Base-by-base conservation (phyloP, 2,888 invertebrate species). In the Arge pagana region DNA sequence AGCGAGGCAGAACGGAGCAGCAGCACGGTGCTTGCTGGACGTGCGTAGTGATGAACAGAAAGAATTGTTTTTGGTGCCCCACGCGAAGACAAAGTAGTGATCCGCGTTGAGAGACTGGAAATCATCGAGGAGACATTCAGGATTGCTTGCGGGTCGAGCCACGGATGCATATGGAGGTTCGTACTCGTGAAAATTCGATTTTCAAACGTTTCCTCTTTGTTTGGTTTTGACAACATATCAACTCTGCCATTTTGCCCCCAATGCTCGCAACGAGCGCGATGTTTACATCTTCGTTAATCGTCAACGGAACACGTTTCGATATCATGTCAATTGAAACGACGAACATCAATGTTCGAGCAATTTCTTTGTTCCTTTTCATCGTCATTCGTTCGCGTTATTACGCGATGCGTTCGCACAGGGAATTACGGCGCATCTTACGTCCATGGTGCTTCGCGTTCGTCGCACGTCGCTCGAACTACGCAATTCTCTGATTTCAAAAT, bases 161-260 rank as follows among this genome's bases (percentile, higher is more conserved):
- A 71, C 71, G 71, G 67, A 71, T 72, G 71, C 71, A 70, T 74
- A 72, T 75, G 73, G 73, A 74, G 75, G 75, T 76, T 63, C 63
- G 74, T 73, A 63, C 55, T 58, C 57, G 10, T 35, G 48, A 54
- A n/a, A n/a, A n/a, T n/a, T 21, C 6, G 13, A n/a, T 13, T 13
- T 33, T 2, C 15, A n/a, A 4, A 13, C 11, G 11, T 33, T 52
- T 54, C 56, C 50, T 62, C 64, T 62, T 66, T 65, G 59, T 67
- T 61, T 57, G 52, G 54, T 53, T 61, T 59, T 64, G 57, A 62
- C 59, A 61, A 63, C 58, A 60, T 48, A n/a, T n/a, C n/a, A 42
- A 40, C 10, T 45, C 54, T 55, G 61, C 65, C 61, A 64, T 65
- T 61, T 64, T 63, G 58, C 60, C 35, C 53, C 4, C 33, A 26